Percentiles rank a stretch among this genome's conserved stretches.
phyloP scores from a whole-genome alignment of 2,113 vertebrate genomes.

The Heptranchias perlo region DNA sequence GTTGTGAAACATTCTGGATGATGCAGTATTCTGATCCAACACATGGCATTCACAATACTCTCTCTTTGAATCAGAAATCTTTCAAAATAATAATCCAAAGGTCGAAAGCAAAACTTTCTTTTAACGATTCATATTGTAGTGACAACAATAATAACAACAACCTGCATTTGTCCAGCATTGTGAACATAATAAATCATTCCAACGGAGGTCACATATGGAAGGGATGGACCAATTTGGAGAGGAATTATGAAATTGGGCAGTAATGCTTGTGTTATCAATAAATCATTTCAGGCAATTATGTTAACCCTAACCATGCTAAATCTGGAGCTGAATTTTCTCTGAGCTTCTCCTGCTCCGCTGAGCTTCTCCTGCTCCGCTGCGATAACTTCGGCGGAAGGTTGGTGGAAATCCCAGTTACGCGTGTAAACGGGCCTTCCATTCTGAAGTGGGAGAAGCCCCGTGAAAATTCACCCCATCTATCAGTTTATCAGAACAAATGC shows the following conservation, averaged over 20 bases:
- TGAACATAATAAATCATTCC: not conserved
- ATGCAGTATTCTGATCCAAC: not conserved
- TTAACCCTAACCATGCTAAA: not conserved
- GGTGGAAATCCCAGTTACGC: not conserved
- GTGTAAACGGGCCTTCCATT: not conserved
- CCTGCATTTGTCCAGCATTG: not conserved
- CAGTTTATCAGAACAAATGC: not conserved
- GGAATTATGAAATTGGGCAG: not conserved
- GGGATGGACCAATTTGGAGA: not conserved
- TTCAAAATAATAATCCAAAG: not conserved
- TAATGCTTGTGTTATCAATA: not conserved
- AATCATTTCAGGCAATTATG: not conserved
- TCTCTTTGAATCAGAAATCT: not conserved
- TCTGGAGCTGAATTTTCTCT: not conserved
- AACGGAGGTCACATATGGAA: not conserved
- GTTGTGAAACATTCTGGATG: not conserved
- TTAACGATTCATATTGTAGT: not conserved
- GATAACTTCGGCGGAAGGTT: not conserved
- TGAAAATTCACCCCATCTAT: not conserved
- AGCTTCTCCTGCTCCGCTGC: not conserved
- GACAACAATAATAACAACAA: not conserved
- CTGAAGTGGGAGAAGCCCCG: not conserved
- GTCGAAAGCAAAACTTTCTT: not conserved
- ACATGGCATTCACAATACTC: not conserved
- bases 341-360: not conserved